Evolutionary conservation across 2,888 invertebrate genomes (phyloP).

Genomic region (Arge pagana): DNA sequence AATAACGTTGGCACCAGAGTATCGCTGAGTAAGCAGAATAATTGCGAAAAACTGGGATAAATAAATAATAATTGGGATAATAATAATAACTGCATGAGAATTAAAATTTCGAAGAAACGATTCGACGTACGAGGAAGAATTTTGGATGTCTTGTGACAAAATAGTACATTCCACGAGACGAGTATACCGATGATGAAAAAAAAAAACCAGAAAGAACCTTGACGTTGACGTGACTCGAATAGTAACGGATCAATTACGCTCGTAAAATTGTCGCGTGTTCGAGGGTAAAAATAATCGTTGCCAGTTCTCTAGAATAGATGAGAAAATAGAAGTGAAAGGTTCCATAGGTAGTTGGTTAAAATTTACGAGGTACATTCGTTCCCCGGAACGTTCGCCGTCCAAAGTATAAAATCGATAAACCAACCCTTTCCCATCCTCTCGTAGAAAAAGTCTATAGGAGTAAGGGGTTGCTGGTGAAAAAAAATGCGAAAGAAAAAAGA

Average conservation of each 20-base stretch:
- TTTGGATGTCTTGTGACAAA: background rate
- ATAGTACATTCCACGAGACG: background rate
- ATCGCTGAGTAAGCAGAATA: no score
- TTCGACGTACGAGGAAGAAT: no score
- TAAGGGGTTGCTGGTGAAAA: conserved; percentile 2
- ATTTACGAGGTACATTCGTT: conserved; percentile 20
- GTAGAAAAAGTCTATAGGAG: background rate
- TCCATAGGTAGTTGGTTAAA: background rate
- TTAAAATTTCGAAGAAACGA: no score
- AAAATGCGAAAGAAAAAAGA: background rate
- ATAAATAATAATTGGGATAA: no score
- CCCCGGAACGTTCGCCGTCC: background rate
- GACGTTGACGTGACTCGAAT: no score
- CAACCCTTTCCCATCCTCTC: conserved; percentile 19
- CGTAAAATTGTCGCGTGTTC: conserved; percentile 15
- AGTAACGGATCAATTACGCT: conserved; percentile 18
- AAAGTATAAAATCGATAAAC: conserved; percentile 15
- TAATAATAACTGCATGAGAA: no score
- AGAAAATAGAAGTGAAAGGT: conserved; percentile 16
- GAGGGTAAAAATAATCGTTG: conserved; percentile 15
- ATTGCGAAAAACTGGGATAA: no score
- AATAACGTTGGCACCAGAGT: no score
- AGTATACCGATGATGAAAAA: no score
- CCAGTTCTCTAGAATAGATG: conserved; percentile 13
- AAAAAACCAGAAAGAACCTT: no score